phyloP scores from a whole-genome alignment of 2,797 vertebrate genomes.

The Helostoma temminkii region DNA sequence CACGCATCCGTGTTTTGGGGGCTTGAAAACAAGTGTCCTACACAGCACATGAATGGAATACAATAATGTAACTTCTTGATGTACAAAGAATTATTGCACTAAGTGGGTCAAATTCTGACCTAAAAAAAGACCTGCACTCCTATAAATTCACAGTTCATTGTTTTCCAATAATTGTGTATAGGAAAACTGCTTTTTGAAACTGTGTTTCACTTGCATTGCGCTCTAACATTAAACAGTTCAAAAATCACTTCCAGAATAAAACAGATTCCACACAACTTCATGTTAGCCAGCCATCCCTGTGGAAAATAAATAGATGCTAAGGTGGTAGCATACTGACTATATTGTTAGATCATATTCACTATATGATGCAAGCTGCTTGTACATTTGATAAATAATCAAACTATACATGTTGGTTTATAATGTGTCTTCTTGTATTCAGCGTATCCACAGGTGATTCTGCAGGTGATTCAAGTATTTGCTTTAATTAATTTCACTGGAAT shows the following conservation, averaged over 20 bases:
- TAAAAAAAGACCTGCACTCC: too few species aligned
- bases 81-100: background rate
- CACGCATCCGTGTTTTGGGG: background rate
- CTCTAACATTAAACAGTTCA: background rate
- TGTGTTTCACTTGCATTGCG: too few species aligned
- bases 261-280: background rate
- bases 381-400: background rate
- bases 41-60: background rate
- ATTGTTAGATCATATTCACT: too few species aligned
- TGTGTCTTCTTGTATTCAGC: too few species aligned
- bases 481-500: background rate
- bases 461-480: background rate
- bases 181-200: background rate
- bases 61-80: background rate
- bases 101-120: background rate
- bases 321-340: background rate
- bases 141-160: background rate
- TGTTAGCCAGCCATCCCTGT: background rate
- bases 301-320: background rate
- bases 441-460: too few species aligned
- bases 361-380: background rate
- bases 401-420: background rate
- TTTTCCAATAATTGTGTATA: background rate
- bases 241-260: background rate
- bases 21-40: background rate